Conservation (phyloP, 2,888 invertebrate species). For the Calameuta pallipes region DNA sequence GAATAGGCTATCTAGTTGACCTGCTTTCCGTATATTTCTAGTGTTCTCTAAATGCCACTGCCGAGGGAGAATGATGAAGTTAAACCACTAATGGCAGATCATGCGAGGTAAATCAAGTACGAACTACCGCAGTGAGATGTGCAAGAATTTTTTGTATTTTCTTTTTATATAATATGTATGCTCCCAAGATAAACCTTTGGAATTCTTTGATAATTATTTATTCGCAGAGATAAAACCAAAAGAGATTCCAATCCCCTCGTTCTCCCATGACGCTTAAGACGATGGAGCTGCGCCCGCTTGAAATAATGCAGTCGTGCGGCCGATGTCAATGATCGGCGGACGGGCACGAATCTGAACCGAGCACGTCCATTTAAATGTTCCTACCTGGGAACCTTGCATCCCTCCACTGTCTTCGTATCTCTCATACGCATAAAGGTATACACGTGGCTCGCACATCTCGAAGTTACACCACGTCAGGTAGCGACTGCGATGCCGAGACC, state of each 20-base stretch:
- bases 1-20: not conserved
- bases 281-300: constrained; percentile 36
- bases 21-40: not conserved
- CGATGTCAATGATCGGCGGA: constrained; percentile 49
- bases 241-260: not conserved
- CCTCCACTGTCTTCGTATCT: constrained; percentile 35
- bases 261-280: not conserved
- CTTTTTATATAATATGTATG: not conserved
- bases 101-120: not conserved
- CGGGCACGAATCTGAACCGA: constrained; percentile 46
- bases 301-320: constrained; percentile 44
- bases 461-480: not conserved
- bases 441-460: not conserved
- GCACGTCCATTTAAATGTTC: constrained; percentile 31
- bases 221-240: constrained; percentile 34
- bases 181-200: not conserved
- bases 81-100: not conserved
- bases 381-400: constrained; percentile 46
- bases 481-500: not conserved
- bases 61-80: not conserved
- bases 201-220: constrained; percentile 37
- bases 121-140: not conserved
- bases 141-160: not conserved
- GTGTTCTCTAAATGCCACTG: not conserved
- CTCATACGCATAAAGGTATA: not conserved